Evolutionary conservation across 2,888 invertebrate species (phyloP).

Genomic region (Harpagoxenus sublaevis): DNA sequence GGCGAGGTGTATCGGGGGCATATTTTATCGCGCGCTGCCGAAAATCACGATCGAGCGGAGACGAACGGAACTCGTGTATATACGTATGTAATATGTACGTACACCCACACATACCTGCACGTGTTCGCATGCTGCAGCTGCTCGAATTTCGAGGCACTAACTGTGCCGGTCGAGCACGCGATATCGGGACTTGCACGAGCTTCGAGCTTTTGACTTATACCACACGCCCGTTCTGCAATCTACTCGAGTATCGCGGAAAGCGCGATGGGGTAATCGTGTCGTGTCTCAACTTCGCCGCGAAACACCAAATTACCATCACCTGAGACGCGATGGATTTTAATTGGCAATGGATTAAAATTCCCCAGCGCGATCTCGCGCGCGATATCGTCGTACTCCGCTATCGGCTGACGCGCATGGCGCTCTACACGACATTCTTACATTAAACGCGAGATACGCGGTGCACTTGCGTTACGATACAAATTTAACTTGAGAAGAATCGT

Average conservation of each 20-base stretch:
- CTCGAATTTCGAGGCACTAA: slow-evolving; percentile 55
- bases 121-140: slow-evolving; percentile 4
- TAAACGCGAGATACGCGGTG: slow-evolving; percentile 6
- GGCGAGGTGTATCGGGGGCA: slow-evolving; percentile 23
- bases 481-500: slow-evolving; percentile 13
- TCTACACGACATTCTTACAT: slow-evolving; percentile 44
- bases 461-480: neutral
- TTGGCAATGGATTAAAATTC: slow-evolving; percentile 40
- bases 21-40: slow-evolving; percentile 43
- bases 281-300: slow-evolving; percentile 18
- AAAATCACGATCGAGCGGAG: slow-evolving; percentile 59
- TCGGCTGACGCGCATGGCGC: neutral
- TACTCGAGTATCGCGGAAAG: slow-evolving; percentile 25
- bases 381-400: neutral
- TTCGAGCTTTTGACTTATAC: slow-evolving; percentile 41
- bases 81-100: neutral
- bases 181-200: slow-evolving; percentile 59
- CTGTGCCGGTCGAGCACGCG: slow-evolving; percentile 64
- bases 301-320: slow-evolving; percentile 38
- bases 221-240: slow-evolving; percentile 15
- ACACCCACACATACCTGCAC: neutral
- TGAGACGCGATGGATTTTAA: slow-evolving; percentile 42
- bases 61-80: neutral
- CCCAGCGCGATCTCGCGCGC: slow-evolving; percentile 14
- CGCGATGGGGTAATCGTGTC: slow-evolving; percentile 28